A percentile compares a stretch with the other conserved stretches of the same genome.
Evolutionary conservation across 2,797 vertebrate genomes (phyloP).

Genomic region (Melanotaenia boesemani): DNA sequence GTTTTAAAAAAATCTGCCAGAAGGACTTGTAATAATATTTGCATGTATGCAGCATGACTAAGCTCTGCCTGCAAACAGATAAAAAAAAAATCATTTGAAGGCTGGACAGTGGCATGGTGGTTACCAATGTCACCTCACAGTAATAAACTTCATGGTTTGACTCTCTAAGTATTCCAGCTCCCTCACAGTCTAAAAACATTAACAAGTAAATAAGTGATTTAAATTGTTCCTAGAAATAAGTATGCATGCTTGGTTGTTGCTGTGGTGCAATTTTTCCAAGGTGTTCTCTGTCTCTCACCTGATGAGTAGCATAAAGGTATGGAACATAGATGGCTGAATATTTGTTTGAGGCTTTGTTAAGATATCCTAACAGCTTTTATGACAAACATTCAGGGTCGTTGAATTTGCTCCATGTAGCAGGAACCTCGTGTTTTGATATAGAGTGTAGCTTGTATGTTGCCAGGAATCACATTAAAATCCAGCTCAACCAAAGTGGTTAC

Average conservation of each 20-base stretch:
- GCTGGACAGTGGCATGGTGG: no score
- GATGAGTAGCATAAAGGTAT: neutral
- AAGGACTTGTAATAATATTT: slow-evolving; percentile 1
- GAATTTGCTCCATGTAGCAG: neutral
- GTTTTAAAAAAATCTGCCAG: slow-evolving; percentile 18
- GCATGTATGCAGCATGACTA: neutral
- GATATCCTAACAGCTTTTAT: neutral
- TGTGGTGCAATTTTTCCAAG: no score
- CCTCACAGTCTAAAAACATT: neutral
- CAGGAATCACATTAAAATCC: neutral
- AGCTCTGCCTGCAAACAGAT: neutral
- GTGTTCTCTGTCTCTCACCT: no score
- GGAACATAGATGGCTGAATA: neutral
- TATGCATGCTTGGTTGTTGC: neutral
- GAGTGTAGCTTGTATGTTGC: neutral
- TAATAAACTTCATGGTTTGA: no score
- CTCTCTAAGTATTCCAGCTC: no score
- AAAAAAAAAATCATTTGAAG: neutral
- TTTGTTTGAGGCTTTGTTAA: neutral
- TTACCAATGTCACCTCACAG: no score
- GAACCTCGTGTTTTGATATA: neutral
- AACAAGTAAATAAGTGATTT: no score
- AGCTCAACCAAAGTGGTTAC: neutral
- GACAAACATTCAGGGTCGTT: neutral
- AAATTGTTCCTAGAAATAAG: neutral